A percentile compares a stretch with the other conserved stretches of the same genome.
Conservation (phyloP, 2,113 vertebrate genomes). For the Cariama cristata region DNA sequence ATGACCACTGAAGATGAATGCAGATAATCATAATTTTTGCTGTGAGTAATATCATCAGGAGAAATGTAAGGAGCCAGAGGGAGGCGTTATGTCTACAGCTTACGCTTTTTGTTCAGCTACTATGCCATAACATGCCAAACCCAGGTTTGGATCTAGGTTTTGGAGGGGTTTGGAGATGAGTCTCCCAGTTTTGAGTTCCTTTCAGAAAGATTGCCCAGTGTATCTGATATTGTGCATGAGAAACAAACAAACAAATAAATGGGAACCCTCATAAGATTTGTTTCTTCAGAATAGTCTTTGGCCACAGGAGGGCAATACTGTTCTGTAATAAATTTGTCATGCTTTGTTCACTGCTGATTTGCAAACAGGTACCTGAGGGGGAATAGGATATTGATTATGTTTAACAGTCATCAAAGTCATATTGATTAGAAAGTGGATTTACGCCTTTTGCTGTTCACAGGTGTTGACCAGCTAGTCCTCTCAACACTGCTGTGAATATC, state of each 20-base stretch:
- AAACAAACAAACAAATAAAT: background rate
- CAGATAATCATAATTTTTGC: background rate
- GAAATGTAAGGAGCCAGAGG: background rate
- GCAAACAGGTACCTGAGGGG: background rate
- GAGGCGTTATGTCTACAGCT: background rate
- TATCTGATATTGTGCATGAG: background rate
- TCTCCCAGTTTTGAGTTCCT: background rate
- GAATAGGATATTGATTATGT: background rate
- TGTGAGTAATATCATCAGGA: background rate
- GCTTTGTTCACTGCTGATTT: background rate
- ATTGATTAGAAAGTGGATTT: conserved; percentile 2
- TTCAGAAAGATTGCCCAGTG: background rate
- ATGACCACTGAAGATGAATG: background rate
- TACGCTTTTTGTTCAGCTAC: background rate
- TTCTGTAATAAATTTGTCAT: conserved; percentile 2
- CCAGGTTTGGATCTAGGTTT: background rate
- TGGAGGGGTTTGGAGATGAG: background rate
- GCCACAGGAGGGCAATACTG: conserved; percentile 70
- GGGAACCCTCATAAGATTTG: fast-evolving
- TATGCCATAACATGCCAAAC: background rate
- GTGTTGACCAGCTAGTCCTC: background rate
- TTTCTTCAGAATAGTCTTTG: background rate
- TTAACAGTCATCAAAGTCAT: background rate
- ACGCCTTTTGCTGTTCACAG: background rate
- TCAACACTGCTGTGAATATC: background rate